These are phyloP conservation scores for Epiblema foenella DNA, from an alignment of 2,888 invertebrate genomes.

Conservation along the genomic window DNA sequence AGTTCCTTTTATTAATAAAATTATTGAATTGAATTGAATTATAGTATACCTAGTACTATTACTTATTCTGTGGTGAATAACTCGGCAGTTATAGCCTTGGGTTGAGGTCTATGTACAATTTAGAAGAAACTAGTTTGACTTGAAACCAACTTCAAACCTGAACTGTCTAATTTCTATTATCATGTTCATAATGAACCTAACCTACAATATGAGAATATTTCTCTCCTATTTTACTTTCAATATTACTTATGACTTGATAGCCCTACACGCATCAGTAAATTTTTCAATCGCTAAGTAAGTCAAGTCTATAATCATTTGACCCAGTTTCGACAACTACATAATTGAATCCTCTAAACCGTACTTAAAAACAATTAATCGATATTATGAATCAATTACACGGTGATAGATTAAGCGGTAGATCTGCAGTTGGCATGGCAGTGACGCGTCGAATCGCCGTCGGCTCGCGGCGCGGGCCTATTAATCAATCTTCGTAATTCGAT, in stretches of 20 bases:
- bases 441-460: conserved; percentile 2
- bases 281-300: neutral
- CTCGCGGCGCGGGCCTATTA: conserved; percentile 1
- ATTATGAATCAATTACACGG: conserved; percentile 18
- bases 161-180: neutral
- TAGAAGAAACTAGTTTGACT: neutral
- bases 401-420: conserved; percentile 10
- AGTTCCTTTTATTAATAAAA: no score
- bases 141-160: conserved; percentile 11
- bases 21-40: no score
- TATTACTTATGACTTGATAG: neutral
- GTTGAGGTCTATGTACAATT: no score
- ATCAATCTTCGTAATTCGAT: conserved; percentile 30
- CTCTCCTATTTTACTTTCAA: neutral
- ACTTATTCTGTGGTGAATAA: no score
- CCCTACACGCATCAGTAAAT: no score
- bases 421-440: neutral
- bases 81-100: no score
- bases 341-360: neutral
- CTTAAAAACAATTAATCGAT: conserved; percentile 17
- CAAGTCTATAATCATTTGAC: conserved; percentile 8
- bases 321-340: neutral
- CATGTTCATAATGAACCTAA: neutral
- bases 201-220: neutral
- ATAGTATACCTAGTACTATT: no score